Evolutionary conservation across 2,113 vertebrate species (phyloP), one percentile per base, ranked within the genome.

Genomic region (Nothocercus nigrocapillus): DNA sequence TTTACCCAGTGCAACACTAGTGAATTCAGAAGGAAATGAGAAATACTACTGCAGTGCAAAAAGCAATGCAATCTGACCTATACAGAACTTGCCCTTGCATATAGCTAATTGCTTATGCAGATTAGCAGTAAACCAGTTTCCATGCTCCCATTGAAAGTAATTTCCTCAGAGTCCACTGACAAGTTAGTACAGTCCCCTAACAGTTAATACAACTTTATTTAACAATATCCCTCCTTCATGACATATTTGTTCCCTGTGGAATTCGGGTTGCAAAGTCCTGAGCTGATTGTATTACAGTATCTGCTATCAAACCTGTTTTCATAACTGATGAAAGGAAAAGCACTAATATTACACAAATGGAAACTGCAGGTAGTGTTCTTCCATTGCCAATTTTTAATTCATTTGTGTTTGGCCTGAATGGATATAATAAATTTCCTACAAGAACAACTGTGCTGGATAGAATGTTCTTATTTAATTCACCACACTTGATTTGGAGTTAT

Each of bases 21-120:
- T 34, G 36, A 95, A 92, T 94, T 96, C 63, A 85, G 56, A 89
- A 89, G n/a, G 75, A 91, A 95, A 96, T 69, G 30, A 89, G 59
- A 91, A 87, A 73, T 81, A 62, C 20, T 63, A 67, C 56, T 77
- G 54, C 59, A 45, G 44, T 17, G 16, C 30, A 79, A 82, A 75
- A 89, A 59, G 3, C 9, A n/a, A 16, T 66, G 74, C 27, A 88
- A 62, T 45, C 18, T n/a, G 69, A n/a, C 49, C 74, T 28, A 13
- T 22, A 67, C 36, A 78, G 42, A 24, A 19, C 44, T 85, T 74
- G 87, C 45, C 9, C 45, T 93, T 32, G 2, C 44, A 34, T 5
- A 17, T 40, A 59, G 38, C 30, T 70, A 36, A 80, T 34, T 32
- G 24, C 36, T 80, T 6, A 34, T 82, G 87, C 40, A 59, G 30